Percentiles rank a stretch among this genome's conserved stretches.
Conservation (phyloP, 2,113 vertebrate genomes). For the Prietella phreatophila region DNA sequence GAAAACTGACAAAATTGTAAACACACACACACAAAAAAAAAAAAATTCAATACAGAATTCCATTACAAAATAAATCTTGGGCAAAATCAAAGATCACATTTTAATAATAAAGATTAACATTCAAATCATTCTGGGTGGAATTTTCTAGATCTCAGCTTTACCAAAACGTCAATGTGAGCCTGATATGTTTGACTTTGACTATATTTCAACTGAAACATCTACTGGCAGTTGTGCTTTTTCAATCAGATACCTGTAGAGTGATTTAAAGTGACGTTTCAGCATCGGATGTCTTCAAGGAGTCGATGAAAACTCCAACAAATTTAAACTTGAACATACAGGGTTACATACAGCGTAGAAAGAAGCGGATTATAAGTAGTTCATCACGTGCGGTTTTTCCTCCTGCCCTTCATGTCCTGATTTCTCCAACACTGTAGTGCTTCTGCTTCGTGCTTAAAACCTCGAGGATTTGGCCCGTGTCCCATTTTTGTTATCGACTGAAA, state of each 20-base stretch:
- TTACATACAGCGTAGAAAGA: background rate
- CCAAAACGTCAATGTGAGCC: too few relatives aligned
- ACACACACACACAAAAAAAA: too few relatives aligned
- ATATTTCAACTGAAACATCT: background rate
- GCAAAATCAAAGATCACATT: background rate
- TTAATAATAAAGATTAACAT: background rate
- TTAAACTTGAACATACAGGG: background rate
- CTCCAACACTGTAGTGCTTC: background rate
- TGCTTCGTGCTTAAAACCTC: background rate
- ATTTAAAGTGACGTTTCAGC: background rate
- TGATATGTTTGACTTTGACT: background rate
- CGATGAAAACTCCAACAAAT: background rate
- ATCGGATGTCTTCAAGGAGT: background rate
- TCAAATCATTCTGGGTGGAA: background rate
- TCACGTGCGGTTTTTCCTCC: background rate
- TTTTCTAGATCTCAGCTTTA: background rate
- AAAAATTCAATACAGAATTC: too few relatives aligned
- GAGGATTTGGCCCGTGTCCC: background rate
- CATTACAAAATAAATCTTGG: background rate
- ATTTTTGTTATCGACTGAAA: conserved; percentile 1
- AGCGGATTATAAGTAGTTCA: background rate
- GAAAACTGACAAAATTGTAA: background rate
- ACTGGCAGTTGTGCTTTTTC: background rate
- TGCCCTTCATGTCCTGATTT: conserved; percentile 3
- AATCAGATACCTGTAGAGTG: background rate